Evolutionary conservation across 2,113 vertebrate genomes (phyloP), one percentile per base, ranked within the genome.

Genomic region (Notothenia rossii): DNA sequence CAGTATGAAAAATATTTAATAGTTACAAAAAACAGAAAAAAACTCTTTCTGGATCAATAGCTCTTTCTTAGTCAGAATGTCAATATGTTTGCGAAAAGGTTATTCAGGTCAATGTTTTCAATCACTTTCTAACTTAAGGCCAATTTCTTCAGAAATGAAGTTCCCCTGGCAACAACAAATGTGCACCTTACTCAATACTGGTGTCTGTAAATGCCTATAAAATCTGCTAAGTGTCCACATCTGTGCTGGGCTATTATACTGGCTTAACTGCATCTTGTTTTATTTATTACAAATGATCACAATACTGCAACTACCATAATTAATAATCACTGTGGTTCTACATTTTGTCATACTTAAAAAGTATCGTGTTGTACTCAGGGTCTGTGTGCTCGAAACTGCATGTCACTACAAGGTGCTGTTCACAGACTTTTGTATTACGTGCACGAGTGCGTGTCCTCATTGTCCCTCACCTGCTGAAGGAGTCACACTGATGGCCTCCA

Each of bases 391-490:
- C 20, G 1, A 51, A 45, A 17, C 62, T 46, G 22, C 20, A 51
- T 65, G 10, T 49, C 13, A 64, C 45, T 58, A 12, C 15, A 11
- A 58, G 45, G 64, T 1, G 17, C 5, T 15, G 43, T 14, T 43
- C 11, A 36, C 4, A 14, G 18, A 18, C 7, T 17, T 72, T 3
- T 62, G 56, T 65, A 0, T 17, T 40, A 18, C 56, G 4, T 50
- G 46, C 46, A 13, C 3, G 14, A 25, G 14, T 25, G 9, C 22
- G 7, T 58, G 54, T 29, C 17, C 10, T 56, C 36, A 63, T 53
- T 43, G 11, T 51, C 56, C 91, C 95, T 92, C 84, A 99, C 98
- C 98, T 99, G 98, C 98, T 76, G 98, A 97, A 15, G 98, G 98
- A 56, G 97, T 98, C 69, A 96, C 94, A 29, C 94, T 97, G 85